A percentile compares a stretch with the other conserved stretches of the same genome.
Conservation (phyloP, 2,113 vertebrate genomes). For the Eudyptes chrysolophus region DNA sequence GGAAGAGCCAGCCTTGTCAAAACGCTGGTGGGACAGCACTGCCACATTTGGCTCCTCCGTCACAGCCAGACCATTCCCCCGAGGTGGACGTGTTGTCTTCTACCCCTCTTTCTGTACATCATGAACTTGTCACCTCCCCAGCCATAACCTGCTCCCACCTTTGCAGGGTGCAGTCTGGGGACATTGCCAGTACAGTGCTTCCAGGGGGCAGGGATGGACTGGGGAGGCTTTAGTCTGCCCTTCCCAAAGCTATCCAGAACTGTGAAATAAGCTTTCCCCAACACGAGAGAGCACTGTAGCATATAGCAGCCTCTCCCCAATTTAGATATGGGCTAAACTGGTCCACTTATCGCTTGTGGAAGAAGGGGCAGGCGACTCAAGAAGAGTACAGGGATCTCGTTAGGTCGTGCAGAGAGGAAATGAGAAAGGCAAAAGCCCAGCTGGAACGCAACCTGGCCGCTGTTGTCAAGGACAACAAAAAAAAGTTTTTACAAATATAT, state of each 20-base stretch:
- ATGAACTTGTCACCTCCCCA: not conserved
- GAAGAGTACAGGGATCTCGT: too few relatives aligned
- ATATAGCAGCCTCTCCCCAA: not conserved
- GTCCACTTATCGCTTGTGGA: too few relatives aligned
- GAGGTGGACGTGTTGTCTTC: not conserved
- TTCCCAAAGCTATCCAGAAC: not conserved
- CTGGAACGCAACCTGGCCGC: too few relatives aligned
- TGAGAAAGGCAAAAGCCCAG: too few relatives aligned
- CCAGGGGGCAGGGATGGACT: not conserved
- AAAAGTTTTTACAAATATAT: too few relatives aligned
- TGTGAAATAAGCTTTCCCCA: not conserved
- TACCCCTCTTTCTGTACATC: not conserved
- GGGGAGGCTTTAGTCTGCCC: not conserved
- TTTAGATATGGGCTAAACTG: not conserved
- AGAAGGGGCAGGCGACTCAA: too few relatives aligned
- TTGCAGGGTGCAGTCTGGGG: not conserved
- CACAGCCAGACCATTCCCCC: not conserved
- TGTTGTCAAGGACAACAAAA: too few relatives aligned
- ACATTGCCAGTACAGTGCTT: not conserved
- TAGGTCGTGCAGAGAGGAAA: too few relatives aligned
- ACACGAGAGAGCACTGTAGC: not conserved
- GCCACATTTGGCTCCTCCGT: not conserved
- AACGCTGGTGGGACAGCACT: not conserved
- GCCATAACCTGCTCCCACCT: not conserved
- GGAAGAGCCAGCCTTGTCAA: not conserved